These are phyloP conservation scores for Hydroisotoma schaefferi DNA, from an alignment of 2,888 invertebrate species.

Conservation along the genomic window DNA sequence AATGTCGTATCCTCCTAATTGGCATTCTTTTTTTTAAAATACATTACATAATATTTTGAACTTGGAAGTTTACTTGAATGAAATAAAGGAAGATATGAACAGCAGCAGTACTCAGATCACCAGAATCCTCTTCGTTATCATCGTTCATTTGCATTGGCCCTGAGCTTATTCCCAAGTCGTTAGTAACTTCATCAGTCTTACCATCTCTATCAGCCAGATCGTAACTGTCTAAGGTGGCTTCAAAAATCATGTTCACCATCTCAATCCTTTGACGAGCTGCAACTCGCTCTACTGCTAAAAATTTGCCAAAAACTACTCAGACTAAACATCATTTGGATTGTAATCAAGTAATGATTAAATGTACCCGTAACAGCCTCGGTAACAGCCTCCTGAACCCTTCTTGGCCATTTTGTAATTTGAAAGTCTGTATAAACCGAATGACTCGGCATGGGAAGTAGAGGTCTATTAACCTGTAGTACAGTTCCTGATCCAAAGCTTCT, in stretches of 20 bases:
- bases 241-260: constrained; percentile 46
- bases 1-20: constrained; percentile 8
- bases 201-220: constrained; percentile 13
- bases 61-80: constrained; percentile 60
- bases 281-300: constrained; percentile 41
- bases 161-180: constrained; percentile 8
- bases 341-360: neutral
- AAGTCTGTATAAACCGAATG: constrained; percentile 39
- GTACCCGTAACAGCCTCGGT: constrained; percentile 43
- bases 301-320: constrained; percentile 1
- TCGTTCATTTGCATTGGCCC: neutral
- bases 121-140: constrained; percentile 54
- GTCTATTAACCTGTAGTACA: constrained; percentile 4
- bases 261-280: constrained; percentile 44
- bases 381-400: constrained; percentile 41
- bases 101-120: constrained; percentile 74
- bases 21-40: neutral
- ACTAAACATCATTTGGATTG: neutral
- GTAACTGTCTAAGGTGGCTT: constrained; percentile 36
- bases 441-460: constrained; percentile 4
- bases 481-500: constrained; percentile 41
- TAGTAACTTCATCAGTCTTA: constrained; percentile 10
- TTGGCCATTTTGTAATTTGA: constrained; percentile 44
- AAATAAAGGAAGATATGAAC: constrained; percentile 81
- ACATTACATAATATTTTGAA: neutral